Base-by-base conservation (phyloP, 2,113 vertebrate species). In the Rhinichthys klamathensis region DNA sequence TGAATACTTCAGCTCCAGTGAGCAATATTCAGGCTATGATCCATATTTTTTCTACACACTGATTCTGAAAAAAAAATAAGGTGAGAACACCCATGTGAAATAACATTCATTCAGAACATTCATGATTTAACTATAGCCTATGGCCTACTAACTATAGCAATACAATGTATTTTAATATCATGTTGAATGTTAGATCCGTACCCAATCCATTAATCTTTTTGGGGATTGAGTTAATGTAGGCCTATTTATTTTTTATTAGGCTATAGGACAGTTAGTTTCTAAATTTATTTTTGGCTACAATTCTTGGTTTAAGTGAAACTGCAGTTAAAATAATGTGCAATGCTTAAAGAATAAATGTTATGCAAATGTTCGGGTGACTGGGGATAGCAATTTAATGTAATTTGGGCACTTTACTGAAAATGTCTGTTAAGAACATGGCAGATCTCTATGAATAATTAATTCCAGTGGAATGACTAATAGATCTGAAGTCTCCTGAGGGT, bases 1-100 rank as follows among this genome's bases (percentile, higher is more conserved):
- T 49, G 74, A 16, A 18, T 32, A 76, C 15, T 76, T 76, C 9
- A 51, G 49, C 74, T 54, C 49, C 23, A 41, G 18, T 54, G 74
- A 76, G 74, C 74, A 54, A 76, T 76, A 76, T 76, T 76, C 49
- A 76, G 44, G 54, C n/a, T 54, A 18, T 76, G 74, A 54, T 54
- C 27, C 27, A 32, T 56, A 76, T 76, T 76, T 76, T 41, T 54
- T 30, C 16, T 49, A 30, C 9, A 15, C n/a, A 6, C 41, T 74
- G 41, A 25, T 74, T 54, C 49, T 30, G 46, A 16, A 32, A 27
- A 73, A 73, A 73, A 73, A 44, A 41, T 44, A 44, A 73, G 32
- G 21, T n/a, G 21, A 72, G 69, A 72, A 54, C 49, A 54, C 41
- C 23, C 70, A 25, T 18, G 38, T 73, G 23, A 15, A 73, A 73